These are phyloP conservation scores for Spinus pinus DNA, from an alignment of 2,797 vertebrate species.

Conservation along the genomic window DNA sequence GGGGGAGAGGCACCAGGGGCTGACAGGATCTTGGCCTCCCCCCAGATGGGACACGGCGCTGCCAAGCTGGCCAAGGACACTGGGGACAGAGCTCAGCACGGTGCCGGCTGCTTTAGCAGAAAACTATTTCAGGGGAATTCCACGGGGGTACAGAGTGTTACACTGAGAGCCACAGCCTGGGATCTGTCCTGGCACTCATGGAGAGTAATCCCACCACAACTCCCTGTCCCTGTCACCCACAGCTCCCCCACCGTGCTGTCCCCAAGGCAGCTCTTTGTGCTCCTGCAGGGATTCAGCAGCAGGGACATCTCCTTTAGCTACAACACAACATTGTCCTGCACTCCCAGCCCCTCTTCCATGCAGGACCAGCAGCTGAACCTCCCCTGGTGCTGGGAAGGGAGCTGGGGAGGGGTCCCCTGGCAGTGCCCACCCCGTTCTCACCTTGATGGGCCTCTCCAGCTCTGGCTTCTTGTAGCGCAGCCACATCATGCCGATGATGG, in stretches of 20 bases:
- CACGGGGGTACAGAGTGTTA: background rate
- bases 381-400: background rate
- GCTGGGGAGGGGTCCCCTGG: fast-evolving
- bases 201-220: background rate
- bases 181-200: background rate
- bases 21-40: slow-evolving; percentile 36
- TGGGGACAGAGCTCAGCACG: background rate
- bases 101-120: background rate
- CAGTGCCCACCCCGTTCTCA: slow-evolving; percentile 26
- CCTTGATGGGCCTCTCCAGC: slow-evolving; percentile 93
- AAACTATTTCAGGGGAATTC: slow-evolving; percentile 16
- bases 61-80: slow-evolving; percentile 47
- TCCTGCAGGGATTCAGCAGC: background rate
- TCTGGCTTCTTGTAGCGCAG: slow-evolving; percentile 93
- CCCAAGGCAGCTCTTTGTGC: background rate
- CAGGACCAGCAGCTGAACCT: background rate
- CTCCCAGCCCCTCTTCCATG: background rate
- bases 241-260: background rate
- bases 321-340: background rate
- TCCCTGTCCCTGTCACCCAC: background rate
- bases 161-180: background rate
- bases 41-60: background rate
- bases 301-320: background rate
- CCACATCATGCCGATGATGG: slow-evolving; percentile 96
- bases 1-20: background rate